Conservation (phyloP, 1,140 invertebrate genomes). For the Drosophila parabipectinata region DNA sequence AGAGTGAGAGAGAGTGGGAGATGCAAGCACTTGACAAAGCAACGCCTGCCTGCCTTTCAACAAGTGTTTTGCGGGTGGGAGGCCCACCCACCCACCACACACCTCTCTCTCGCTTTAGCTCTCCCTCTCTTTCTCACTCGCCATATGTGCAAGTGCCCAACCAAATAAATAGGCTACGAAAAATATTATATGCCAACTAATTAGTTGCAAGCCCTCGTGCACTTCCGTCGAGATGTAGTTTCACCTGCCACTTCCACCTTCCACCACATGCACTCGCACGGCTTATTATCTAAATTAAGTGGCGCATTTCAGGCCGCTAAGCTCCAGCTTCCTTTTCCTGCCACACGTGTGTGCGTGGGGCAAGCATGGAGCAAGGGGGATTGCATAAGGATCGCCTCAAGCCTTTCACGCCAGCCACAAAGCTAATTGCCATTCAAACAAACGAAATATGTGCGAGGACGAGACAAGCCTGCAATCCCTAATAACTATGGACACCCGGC, state of each 20-base stretch:
- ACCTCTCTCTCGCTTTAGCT: not conserved
- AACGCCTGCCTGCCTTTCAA: slow-evolving; percentile 55
- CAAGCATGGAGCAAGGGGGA: not conserved
- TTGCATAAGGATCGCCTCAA: slow-evolving; percentile 64
- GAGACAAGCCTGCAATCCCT: slow-evolving; percentile 60
- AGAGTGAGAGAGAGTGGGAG: slow-evolving; percentile 5
- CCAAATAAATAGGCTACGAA: slow-evolving; percentile 75
- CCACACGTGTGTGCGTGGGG: slow-evolving; percentile 23
- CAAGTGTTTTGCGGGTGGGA: slow-evolving; percentile 32
- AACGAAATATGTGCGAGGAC: slow-evolving; percentile 38
- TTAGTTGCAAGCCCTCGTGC: slow-evolving; percentile 64
- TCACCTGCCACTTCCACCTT: slow-evolving; percentile 24
- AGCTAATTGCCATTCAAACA: slow-evolving; percentile 73
- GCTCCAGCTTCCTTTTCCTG: slow-evolving; percentile 73
- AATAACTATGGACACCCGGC: slow-evolving; percentile 64
- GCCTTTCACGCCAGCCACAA: slow-evolving; percentile 56
- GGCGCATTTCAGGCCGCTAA: slow-evolving; percentile 54
- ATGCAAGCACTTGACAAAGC: slow-evolving; percentile 50
- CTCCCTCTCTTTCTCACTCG: not conserved
- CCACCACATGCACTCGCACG: slow-evolving; percentile 31
- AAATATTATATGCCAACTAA: slow-evolving; percentile 67
- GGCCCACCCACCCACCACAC: not conserved
- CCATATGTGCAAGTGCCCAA: slow-evolving; percentile 22
- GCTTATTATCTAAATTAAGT: slow-evolving; percentile 80
- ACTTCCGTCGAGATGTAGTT: slow-evolving; percentile 63